Percentiles rank a stretch among this genome's conserved stretches.
Evolutionary conservation across 2,113 vertebrate genomes (phyloP).

Genomic region (Cinclus cinclus): DNA sequence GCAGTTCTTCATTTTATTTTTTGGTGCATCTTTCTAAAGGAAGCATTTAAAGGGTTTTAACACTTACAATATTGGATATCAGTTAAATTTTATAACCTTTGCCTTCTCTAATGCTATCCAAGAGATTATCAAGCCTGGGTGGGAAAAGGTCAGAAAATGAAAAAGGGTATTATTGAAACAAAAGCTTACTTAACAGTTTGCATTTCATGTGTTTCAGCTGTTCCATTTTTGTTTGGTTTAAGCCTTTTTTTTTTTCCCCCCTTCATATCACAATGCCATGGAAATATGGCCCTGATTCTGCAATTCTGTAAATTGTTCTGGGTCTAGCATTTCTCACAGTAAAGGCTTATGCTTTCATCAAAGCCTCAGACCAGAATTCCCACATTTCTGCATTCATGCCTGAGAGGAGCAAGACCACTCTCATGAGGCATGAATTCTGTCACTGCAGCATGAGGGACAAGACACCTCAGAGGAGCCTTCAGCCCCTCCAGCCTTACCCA

Average conservation of each 20-base stretch:
- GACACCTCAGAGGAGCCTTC: background rate
- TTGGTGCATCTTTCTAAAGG: background rate
- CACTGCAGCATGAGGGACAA: background rate
- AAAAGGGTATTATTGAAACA: background rate
- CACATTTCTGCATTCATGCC: background rate
- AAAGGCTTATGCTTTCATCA: background rate
- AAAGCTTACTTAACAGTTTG: background rate
- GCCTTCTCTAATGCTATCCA: background rate
- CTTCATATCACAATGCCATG: background rate
- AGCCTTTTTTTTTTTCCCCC: background rate
- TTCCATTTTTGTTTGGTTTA: background rate
- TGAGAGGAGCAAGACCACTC: background rate
- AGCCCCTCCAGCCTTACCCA: background rate
- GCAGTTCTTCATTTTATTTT: background rate
- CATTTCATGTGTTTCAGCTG: background rate
- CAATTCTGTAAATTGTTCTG: background rate
- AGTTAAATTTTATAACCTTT: background rate
- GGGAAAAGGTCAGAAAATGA: conserved; percentile 4
- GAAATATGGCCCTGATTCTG: background rate
- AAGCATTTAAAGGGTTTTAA: background rate
- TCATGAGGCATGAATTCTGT: accelerated
- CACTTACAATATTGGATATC: background rate
- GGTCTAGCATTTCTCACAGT: background rate
- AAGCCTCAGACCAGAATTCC: background rate
- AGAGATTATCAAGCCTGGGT: background rate